Base-by-base conservation (phyloP, 2,888 invertebrate genomes). In the Malthinus seriepunctatus region DNA sequence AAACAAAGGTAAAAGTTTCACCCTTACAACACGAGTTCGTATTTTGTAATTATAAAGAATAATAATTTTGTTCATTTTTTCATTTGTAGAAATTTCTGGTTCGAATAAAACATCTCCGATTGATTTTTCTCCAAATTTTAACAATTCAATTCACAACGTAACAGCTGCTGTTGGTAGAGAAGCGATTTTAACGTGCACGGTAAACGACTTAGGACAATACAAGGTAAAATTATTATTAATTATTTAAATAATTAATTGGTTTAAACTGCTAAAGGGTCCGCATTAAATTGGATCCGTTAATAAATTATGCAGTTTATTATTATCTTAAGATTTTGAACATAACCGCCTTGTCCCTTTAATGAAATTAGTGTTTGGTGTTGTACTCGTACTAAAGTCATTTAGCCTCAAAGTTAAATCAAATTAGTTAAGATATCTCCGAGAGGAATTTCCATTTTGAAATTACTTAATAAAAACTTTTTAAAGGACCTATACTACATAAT, bases 151-250 rank as follows among this genome's bases (percentile, higher is more conserved):
- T 23, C 56, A 54, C 10, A 62, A 62, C 32, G 57, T 62, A 10
- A 62, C 62, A 15, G 62, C 52, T 8, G 57, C 57, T n/a, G 54
- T 62, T 33, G 62, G 62, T 9, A 15, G 57, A 50, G 62, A 62
- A 48, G 62, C 62, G 2, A 35, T 62, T 35, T 46, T 62, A 12
- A 57, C 57, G 14, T 62, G 62, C 48, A 57, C 51, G 15, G 62
- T 62, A 12, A 57, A 54, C 51, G 56, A 62, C 34, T 44, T 62
- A 31, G 62, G 62, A 32, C 44, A 57, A 10, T 62, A 62, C 32
- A 62, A 62, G 62, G 62, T 62, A 58, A 60, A 31, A 23, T 23
- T 23, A 23, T 23, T 23, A 23, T 5, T 23, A 23, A 23, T 23
- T 23, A 23, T 23, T 23, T 23, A 23, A 23, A 23, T 23, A 23